phyloP scores from a whole-genome alignment of 2,113 vertebrate species.

The Pogonocichla stellata region DNA sequence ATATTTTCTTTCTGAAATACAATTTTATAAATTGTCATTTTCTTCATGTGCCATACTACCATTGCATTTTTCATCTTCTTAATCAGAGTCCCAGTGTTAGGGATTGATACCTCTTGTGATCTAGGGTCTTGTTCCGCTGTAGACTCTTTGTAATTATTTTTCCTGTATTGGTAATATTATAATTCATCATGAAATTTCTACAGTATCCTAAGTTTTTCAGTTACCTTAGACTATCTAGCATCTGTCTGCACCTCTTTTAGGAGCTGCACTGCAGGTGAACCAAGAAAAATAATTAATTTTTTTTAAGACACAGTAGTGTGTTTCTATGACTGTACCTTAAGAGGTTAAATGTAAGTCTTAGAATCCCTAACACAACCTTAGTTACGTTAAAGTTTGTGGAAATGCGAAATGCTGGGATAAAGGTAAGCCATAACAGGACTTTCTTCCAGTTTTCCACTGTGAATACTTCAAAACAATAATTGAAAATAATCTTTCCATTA shows the following conservation, averaged over 20 bases:
- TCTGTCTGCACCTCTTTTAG: background rate
- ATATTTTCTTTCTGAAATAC: background rate
- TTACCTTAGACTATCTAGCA: background rate
- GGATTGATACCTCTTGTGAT: background rate
- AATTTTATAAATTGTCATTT: background rate
- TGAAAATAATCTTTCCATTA: background rate
- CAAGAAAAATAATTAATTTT: background rate
- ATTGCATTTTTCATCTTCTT: background rate
- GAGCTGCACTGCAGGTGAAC: background rate
- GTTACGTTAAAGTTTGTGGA: background rate
- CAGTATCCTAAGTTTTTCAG: background rate
- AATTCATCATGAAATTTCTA: background rate
- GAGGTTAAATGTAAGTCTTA: background rate
- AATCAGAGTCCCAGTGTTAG: background rate
- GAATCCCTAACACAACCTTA: background rate
- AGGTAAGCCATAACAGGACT: background rate
- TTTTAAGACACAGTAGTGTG: background rate
- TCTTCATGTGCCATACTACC: background rate
- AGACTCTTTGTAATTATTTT: background rate
- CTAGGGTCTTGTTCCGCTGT: background rate
- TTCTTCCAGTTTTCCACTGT: background rate
- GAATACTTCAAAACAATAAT: background rate
- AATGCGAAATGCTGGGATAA: background rate
- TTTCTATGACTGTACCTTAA: background rate
- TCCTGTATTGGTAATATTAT: background rate